Percentiles rank a stretch among this genome's conserved stretches.
phyloP scores from a whole-genome alignment of 1,140 invertebrate genomes.

The Zaprionus kolodkinae region DNA sequence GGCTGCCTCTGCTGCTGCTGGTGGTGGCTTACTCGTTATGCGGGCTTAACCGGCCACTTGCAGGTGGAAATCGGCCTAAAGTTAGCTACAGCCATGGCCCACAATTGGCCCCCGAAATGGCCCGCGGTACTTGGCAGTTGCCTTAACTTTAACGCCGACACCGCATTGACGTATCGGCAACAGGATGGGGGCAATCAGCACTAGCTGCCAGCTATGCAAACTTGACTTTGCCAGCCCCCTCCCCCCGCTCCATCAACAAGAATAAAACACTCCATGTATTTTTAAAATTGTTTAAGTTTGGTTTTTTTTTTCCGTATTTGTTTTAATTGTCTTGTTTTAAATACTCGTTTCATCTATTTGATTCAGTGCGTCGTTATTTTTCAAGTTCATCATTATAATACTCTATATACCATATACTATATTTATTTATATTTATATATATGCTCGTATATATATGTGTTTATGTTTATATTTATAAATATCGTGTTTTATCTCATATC shows the following conservation, averaged over 20 bases:
- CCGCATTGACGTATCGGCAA: conserved; percentile 3
- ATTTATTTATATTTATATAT: conserved; percentile 50
- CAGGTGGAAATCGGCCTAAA: conserved; percentile 10
- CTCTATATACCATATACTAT: conserved; percentile 59
- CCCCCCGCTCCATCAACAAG: conserved; percentile 1
- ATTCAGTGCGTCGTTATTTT: conserved; percentile 82
- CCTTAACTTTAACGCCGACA: conserved; percentile 59
- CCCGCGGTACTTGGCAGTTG: conserved; percentile 30
- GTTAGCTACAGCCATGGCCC: not conserved
- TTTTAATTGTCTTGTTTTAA: conserved; percentile 75
- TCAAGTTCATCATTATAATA: conserved; percentile 58
- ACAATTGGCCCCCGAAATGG: not conserved
- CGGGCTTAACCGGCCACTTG: conserved; percentile 44
- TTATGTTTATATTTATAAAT: conserved; percentile 40
- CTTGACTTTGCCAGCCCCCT: conserved; percentile 17
- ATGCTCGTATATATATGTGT: conserved; percentile 60
- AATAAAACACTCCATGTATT: conserved; percentile 3
- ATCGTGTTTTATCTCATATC: conserved; percentile 50
- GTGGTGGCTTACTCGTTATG: conserved; percentile 64
- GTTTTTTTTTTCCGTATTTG: conserved; percentile 40
- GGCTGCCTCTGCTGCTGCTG: conserved; percentile 14
- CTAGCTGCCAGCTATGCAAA: conserved; percentile 48
- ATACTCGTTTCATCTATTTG: conserved; percentile 83
- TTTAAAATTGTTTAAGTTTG: conserved; percentile 70
- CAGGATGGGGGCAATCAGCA: conserved; percentile 62